Evolutionary conservation across 2,113 vertebrate species (phyloP).

Genomic region (Leucoraja erinaceus): DNA sequence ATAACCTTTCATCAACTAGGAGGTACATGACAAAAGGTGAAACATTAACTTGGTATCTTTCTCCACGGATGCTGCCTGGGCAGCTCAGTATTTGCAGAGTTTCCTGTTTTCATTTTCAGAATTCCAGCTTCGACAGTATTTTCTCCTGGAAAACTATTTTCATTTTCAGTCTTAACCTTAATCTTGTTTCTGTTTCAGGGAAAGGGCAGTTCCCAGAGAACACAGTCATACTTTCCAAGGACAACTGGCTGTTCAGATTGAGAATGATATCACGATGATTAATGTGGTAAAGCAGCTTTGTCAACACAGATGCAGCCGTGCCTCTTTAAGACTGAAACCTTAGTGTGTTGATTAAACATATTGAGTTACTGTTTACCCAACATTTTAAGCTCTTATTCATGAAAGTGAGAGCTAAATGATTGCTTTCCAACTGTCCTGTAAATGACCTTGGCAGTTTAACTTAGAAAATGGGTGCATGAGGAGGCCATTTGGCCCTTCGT

Average conservation of each 20-base stretch:
- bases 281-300: neutral
- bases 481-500: too few species aligned
- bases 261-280: neutral
- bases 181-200: neutral
- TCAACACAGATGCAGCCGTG: neutral
- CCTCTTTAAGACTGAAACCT: conserved; percentile 15
- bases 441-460: conserved; percentile 18
- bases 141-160: neutral
- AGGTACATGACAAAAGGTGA: too few species aligned
- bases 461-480: too few species aligned
- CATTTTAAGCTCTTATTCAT: neutral
- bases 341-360: conserved; percentile 20
- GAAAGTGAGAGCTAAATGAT: conserved; percentile 19
- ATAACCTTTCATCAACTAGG: too few species aligned
- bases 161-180: neutral
- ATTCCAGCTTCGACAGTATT: too few species aligned
- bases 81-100: too few species aligned
- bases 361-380: conserved; percentile 24
- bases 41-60: too few species aligned
- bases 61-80: too few species aligned
- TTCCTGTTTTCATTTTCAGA: too few species aligned
- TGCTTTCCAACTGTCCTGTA: conserved; percentile 20
- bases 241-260: neutral
- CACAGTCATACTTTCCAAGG: neutral
- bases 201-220: neutral